These are phyloP conservation scores for Echinops telfairi DNA, from an alignment of 2,113 vertebrate species.

Conservation along the genomic window DNA sequence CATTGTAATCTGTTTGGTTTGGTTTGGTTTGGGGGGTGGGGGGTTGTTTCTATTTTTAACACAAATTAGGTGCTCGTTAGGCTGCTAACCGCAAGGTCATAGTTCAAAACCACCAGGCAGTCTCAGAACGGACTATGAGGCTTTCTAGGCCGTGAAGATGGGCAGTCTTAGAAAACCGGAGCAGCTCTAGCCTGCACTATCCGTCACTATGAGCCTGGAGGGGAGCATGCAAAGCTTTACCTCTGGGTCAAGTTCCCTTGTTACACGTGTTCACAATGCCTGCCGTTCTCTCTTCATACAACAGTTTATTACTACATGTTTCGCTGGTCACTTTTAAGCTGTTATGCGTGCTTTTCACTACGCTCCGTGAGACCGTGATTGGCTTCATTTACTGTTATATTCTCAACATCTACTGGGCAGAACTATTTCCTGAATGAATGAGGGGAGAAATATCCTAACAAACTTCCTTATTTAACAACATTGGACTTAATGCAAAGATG, in stretches of 20 bases:
- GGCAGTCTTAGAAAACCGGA: too few relatives aligned
- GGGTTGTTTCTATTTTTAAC: conserved; percentile 19
- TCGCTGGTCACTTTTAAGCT: background rate
- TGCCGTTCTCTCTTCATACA: conserved; percentile 4
- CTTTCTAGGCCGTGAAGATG: too few relatives aligned
- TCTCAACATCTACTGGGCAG: background rate
- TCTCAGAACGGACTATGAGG: too few relatives aligned
- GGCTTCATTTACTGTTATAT: conserved; percentile 31
- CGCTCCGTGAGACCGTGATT: background rate
- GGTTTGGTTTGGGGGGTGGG: too few relatives aligned
- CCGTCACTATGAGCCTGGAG: too few relatives aligned
- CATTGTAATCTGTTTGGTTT: background rate
- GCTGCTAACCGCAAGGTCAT: too few relatives aligned
- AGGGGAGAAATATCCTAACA: background rate
- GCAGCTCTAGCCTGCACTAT: too few relatives aligned
- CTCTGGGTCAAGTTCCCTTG: background rate
- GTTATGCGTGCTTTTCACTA: background rate
- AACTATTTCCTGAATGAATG: conserved; percentile 32
- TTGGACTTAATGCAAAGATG: conserved; percentile 31
- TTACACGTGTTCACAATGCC: background rate
- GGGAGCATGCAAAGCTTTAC: conserved; percentile 28
- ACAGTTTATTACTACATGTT: background rate
- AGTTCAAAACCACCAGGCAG: too few relatives aligned
- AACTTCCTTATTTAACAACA: conserved; percentile 44
- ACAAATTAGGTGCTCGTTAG: conserved; percentile 4